These are phyloP conservation scores for Chloebia gouldiae DNA, from an alignment of 2,113 vertebrate species.

Conservation along the genomic window DNA sequence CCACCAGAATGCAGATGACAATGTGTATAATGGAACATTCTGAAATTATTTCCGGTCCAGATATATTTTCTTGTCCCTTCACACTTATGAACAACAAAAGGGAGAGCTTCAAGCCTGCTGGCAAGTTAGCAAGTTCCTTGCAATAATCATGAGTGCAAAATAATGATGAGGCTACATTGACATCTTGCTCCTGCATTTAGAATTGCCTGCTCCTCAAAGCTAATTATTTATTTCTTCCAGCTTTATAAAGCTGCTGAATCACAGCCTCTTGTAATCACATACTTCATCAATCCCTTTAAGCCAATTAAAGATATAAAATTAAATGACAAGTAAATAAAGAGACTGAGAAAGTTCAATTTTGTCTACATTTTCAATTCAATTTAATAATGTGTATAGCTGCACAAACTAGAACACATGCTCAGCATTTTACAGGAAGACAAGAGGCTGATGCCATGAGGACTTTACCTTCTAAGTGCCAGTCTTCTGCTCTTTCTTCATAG, in stretches of 20 bases:
- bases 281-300: neutral
- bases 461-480: neutral
- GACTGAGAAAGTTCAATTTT: neutral
- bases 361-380: neutral
- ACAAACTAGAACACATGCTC: neutral
- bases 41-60: conserved; percentile 15
- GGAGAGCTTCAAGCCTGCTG: neutral
- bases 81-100: neutral
- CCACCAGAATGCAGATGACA: neutral
- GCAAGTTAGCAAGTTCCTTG: neutral
- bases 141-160: neutral
- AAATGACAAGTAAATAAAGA: neutral
- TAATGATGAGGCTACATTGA: neutral
- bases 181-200: neutral
- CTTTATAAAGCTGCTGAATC: neutral
- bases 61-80: conserved; percentile 15
- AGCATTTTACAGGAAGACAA: neutral
- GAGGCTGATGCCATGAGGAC: neutral
- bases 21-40: conserved; percentile 4
- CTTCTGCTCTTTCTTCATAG: neutral
- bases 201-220: neutral
- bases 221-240: neutral
- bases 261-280: neutral
- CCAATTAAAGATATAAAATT: neutral
- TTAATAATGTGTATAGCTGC: neutral